Percentiles rank a stretch among this genome's conserved stretches.
phyloP scores from a whole-genome alignment of 2,113 vertebrate species.

The Pangasianodon gigas region DNA sequence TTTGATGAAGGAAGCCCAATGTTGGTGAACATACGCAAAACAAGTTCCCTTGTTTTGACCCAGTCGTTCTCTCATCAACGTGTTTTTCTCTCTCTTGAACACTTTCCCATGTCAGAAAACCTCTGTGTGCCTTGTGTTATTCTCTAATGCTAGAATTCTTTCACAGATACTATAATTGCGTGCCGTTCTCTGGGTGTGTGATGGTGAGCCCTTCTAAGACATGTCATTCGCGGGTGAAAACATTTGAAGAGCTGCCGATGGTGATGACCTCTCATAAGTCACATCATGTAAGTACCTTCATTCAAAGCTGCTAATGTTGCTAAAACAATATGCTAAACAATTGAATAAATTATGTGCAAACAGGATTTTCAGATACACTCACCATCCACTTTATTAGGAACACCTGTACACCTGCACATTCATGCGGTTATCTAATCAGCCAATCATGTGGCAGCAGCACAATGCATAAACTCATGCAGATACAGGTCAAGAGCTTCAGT shows the following conservation, averaged over 20 bases:
- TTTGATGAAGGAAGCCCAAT: not conserved
- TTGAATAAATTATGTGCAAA: not conserved
- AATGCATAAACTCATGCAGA: not conserved
- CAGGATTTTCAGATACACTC: not conserved
- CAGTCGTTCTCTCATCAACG: no score
- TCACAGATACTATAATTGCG: constrained; percentile 93
- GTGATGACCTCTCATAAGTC: constrained; percentile 82
- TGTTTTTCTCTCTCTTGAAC: not conserved
- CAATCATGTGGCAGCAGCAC: not conserved
- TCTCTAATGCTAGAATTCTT: not conserved
- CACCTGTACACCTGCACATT: not conserved
- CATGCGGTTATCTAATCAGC: not conserved
- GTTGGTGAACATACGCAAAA: not conserved
- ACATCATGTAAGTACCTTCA: constrained; percentile 75
- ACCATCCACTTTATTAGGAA: not conserved
- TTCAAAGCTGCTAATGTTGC: not conserved
- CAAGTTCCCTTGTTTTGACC: no score
- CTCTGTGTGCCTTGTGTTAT: not conserved
- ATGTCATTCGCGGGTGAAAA: constrained; percentile 86
- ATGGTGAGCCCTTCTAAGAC: constrained; percentile 79
- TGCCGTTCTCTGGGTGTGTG: constrained; percentile 87
- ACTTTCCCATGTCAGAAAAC: not conserved
- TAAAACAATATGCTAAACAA: not conserved
- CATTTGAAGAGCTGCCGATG: constrained; percentile 91
- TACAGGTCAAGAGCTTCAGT: not conserved